A percentile compares a stretch with the other conserved stretches of the same genome.
Conservation (phyloP, 2,888 invertebrate species). For the Phaonia tiefii region DNA sequence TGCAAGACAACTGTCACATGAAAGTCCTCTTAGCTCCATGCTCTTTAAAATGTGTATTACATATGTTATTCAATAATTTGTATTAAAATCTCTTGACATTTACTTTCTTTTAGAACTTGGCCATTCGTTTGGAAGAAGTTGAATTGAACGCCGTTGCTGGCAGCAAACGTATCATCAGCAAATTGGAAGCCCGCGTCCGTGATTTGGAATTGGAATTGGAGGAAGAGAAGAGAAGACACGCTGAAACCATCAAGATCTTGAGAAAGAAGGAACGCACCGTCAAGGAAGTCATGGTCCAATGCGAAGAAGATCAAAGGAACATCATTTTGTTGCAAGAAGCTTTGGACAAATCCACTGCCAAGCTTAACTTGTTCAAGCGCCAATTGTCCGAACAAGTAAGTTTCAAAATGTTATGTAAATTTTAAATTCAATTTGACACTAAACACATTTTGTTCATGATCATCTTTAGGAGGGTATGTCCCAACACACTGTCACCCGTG, state of each 20-base stretch:
- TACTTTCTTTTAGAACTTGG: slow-evolving; percentile 86
- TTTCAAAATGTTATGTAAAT: not conserved
- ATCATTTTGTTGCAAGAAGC: slow-evolving; percentile 94
- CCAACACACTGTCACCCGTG: slow-evolving; percentile 95
- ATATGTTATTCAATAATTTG: too few relatives aligned
- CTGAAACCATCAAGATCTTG: slow-evolving; percentile 97
- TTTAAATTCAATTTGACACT: too few relatives aligned
- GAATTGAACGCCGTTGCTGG: slow-evolving; percentile 98
- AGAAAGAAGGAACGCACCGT: slow-evolving; percentile 98
- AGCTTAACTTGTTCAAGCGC: slow-evolving; percentile 96
- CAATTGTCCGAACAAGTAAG: slow-evolving; percentile 94
- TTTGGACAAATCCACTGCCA: slow-evolving; percentile 92
- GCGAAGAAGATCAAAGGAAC: slow-evolving; percentile 98
- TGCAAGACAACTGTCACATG: too few relatives aligned
- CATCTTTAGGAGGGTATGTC: slow-evolving; percentile 90
- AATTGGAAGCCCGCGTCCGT: slow-evolving; percentile 96
- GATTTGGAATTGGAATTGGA: slow-evolving; percentile 97
- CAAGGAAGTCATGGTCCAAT: slow-evolving; percentile 96
- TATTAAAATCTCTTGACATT: too few relatives aligned
- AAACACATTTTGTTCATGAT: not conserved
- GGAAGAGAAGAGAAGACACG: slow-evolving; percentile 98
- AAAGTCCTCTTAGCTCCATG: too few relatives aligned
- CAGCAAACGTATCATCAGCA: slow-evolving; percentile 98
- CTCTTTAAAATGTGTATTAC: too few relatives aligned
- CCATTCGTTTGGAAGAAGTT: slow-evolving; percentile 96